Base-by-base conservation (phyloP, 2,888 invertebrate genomes). In the Lutraria lutraria region DNA sequence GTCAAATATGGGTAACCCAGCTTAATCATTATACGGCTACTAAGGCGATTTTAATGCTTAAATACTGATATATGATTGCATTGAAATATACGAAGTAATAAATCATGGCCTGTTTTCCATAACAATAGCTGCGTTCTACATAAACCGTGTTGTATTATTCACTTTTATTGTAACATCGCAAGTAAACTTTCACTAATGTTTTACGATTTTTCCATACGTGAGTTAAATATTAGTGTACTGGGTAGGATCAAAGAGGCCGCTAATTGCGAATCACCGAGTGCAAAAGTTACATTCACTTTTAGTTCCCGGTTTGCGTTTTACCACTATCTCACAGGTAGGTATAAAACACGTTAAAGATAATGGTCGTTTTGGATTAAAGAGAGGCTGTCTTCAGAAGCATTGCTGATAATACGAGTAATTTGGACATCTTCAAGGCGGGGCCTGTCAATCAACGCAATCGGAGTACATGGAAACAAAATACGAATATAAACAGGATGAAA, bases 401-500 rank as follows among this genome's bases (percentile, higher is more conserved):
- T 19, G 31, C 21, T 31, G 54, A 85, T 85, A 54, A 85, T 56
- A 34, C 34, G 85, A 90, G 88, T 90, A 90, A 90, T 90, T 88
- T 83, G 83, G 81, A 43, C 56, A 86, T 83, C 56, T 72, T 21
- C 53, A 54, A 83, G 88, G 88, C 83, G 90, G 90, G 83, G 83
- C n/a, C 53, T 88, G 88, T 88, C 90, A 88, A 87, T 90, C 90
- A 88, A 76, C 79, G 16, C 43, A 76, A 90, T 88, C 90, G 88
- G 56, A 83, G 31, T 56, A 90, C 84, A 88, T 52, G 76, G 60
- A 89, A 85, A 60, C 87, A 53, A 89, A 89, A 83, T 76, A 87
- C 84, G 83, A 76, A 76, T 86, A 88, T 88, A 86, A 79, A 76
- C 81, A 53, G 83, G 91, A 88, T 91, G 83, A 89, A 89, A 89